These are phyloP conservation scores for Zeus faber DNA, from an alignment of 2,113 vertebrate genomes.

Conservation along the genomic window DNA sequence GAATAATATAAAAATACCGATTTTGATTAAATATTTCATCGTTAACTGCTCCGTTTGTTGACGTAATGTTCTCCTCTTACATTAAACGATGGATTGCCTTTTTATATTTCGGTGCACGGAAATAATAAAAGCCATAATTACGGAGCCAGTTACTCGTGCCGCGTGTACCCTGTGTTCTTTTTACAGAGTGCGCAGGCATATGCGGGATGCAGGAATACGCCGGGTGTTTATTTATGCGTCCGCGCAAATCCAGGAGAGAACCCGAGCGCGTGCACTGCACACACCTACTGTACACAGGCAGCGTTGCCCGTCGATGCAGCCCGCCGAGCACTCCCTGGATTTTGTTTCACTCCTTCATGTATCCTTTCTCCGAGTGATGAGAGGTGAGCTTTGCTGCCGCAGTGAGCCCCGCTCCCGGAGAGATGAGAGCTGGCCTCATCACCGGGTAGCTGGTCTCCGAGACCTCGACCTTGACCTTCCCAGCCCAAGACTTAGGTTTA, in stretches of 20 bases:
- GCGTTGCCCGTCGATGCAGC: conserved; percentile 14
- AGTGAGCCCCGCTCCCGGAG: conserved; percentile 27
- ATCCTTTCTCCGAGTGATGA: conserved; percentile 61
- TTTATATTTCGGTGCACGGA: conserved; percentile 65
- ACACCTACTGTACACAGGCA: conserved; percentile 23
- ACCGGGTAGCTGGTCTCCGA: conserved; percentile 56
- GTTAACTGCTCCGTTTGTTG: conserved; percentile 50
- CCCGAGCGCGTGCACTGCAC: conserved; percentile 25
- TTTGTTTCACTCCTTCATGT: conserved; percentile 57
- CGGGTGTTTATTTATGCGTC: conserved; percentile 35
- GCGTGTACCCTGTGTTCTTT: too few relatives aligned
- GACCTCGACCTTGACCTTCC: conserved; percentile 76
- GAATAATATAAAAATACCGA: conserved; percentile 41
- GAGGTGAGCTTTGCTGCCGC: conserved; percentile 49
- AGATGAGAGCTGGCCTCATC: conserved; percentile 44
- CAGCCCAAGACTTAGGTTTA: conserved; percentile 72
- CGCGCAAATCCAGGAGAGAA: conserved; percentile 34
- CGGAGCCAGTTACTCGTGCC: conserved; percentile 51
- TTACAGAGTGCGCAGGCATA: conserved; percentile 26
- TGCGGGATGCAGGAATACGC: too few relatives aligned
- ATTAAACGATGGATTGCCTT: conserved; percentile 63
- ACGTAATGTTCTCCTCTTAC: conserved; percentile 46
- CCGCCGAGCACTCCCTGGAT: conserved; percentile 50
- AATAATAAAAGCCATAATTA: conserved; percentile 69
- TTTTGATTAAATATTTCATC: conserved; percentile 43